phyloP scores from a whole-genome alignment of 2,888 invertebrate genomes.

The Frankliniella fusca region DNA sequence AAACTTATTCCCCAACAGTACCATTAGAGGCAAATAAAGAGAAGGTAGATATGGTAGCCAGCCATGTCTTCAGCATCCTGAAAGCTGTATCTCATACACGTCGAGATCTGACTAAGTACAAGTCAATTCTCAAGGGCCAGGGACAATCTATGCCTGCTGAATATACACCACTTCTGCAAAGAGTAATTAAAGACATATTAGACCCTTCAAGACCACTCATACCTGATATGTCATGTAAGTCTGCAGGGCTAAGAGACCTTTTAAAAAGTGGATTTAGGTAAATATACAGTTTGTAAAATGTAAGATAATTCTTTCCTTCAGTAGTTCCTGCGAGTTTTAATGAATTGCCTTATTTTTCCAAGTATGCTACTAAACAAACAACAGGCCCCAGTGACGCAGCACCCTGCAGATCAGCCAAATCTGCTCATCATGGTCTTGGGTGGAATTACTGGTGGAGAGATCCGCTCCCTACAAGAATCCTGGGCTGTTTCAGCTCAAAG shows the following conservation, averaged over 20 bases:
- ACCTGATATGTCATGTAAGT: neutral
- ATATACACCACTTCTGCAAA: neutral
- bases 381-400: neutral
- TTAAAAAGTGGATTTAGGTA: constrained; percentile 13
- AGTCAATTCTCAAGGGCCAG: neutral
- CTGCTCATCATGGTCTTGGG: neutral
- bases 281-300: neutral
- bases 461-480: neutral
- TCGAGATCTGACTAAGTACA: neutral
- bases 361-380: neutral
- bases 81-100: neutral
- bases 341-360: neutral
- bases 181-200: neutral
- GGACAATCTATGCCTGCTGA: neutral
- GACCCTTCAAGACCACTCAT: neutral
- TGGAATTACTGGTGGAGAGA: constrained; percentile 6
- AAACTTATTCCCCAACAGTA: neutral
- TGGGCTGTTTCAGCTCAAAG: neutral
- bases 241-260: neutral
- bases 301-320: neutral
- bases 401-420: neutral
- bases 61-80: neutral
- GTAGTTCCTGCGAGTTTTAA: neutral
- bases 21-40: neutral
- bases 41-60: neutral